A percentile compares a stretch with the other conserved stretches of the same genome.
These are phyloP conservation scores for Chrosomus eos DNA, from an alignment of 2,797 vertebrate species.

Conservation along the genomic window DNA sequence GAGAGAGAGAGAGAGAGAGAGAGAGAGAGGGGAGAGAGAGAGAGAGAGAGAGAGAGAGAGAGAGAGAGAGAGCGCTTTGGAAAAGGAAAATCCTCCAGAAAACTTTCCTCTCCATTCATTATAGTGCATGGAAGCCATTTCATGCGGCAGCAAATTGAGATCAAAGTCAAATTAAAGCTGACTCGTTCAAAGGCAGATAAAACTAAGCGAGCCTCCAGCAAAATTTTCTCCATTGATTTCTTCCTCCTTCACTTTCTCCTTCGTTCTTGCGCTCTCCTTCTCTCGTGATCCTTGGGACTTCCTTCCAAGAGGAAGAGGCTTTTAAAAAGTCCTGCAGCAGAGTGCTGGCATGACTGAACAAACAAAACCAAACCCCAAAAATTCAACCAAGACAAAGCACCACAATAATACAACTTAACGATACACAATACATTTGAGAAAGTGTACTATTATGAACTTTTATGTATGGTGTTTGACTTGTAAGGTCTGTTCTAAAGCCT, in stretches of 20 bases:
- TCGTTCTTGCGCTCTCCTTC: slow-evolving; percentile 65
- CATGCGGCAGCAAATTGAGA: slow-evolving; percentile 85
- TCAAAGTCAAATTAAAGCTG: slow-evolving; percentile 87
- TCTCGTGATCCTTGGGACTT: slow-evolving; percentile 63
- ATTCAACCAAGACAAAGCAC: not conserved
- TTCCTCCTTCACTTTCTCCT: slow-evolving; percentile 63
- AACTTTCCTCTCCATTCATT: slow-evolving; percentile 74
- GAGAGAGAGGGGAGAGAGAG: slow-evolving; percentile 40
- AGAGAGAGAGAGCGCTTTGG: slow-evolving; percentile 42
- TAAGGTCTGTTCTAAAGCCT: not conserved
- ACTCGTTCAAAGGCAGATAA: slow-evolving; percentile 85
- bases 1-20: slow-evolving; percentile 40
- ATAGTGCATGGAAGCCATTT: slow-evolving; percentile 74
- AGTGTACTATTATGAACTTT: not conserved
- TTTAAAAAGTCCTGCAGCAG: slow-evolving; percentile 30
- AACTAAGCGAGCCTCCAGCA: slow-evolving; percentile 82
- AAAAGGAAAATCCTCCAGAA: slow-evolving; percentile 70
- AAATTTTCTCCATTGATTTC: slow-evolving; percentile 84
- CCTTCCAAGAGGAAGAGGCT: slow-evolving; percentile 40
- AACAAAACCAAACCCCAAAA: slow-evolving; percentile 57
- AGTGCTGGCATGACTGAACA: slow-evolving; percentile 64
- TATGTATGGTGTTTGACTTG: not conserved
- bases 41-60: slow-evolving; percentile 31
- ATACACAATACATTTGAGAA: slow-evolving; percentile 13
- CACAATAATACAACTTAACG: not conserved